A percentile compares a stretch with the other conserved stretches of the same genome.
Evolutionary conservation across 2,113 vertebrate species (phyloP).

Genomic region (Tragelaphus strepsiceros): DNA sequence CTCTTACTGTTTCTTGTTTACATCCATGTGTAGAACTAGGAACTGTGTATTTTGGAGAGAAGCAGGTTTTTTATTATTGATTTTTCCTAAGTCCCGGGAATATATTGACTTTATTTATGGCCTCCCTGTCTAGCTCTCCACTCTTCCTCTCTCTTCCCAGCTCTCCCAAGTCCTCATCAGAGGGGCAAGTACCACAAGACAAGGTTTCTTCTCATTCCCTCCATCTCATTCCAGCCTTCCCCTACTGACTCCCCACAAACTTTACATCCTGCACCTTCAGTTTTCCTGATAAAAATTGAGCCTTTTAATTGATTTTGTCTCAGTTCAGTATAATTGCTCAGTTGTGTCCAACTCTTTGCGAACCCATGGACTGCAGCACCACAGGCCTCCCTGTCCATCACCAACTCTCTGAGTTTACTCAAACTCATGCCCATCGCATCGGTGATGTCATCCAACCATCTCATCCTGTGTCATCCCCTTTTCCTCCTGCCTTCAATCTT

Average conservation of each 20-base stretch:
- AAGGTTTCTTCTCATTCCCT: neutral
- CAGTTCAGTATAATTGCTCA: neutral
- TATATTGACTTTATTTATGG: neutral
- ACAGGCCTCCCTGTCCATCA: neutral
- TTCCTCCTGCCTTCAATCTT: neutral
- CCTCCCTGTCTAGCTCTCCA: neutral
- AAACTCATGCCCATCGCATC: rapidly evolving
- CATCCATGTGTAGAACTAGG: neutral
- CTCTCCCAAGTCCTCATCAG: neutral
- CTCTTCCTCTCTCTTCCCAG: no score
- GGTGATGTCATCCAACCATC: neutral
- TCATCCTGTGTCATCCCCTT: rapidly evolving
- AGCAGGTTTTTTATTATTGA: neutral
- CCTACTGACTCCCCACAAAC: neutral
- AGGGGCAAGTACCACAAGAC: neutral
- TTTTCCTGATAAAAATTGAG: neutral
- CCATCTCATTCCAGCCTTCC: neutral
- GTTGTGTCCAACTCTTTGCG: neutral
- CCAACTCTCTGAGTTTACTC: neutral
- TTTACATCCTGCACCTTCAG: neutral
- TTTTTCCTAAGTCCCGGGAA: neutral
- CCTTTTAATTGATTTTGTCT: neutral
- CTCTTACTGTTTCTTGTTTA: neutral
- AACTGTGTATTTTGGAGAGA: neutral
- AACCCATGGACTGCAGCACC: rapidly evolving